Percentiles rank a stretch among this genome's conserved stretches.
phyloP scores from a whole-genome alignment of 1,140 invertebrate genomes.

The Drosophila pandora region DNA sequence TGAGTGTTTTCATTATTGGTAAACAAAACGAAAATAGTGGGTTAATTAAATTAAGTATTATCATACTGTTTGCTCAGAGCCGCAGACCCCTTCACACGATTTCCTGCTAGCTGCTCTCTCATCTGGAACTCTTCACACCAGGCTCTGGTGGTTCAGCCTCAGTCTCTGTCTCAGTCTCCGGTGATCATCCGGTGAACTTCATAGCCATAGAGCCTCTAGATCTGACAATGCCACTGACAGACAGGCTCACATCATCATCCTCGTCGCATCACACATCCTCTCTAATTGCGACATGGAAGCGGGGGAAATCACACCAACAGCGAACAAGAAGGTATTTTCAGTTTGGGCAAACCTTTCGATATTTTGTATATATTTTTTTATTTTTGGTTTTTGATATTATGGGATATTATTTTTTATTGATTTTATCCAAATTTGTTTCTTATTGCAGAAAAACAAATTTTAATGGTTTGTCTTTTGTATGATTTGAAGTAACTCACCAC shows the following conservation, averaged over 20 bases:
- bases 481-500: conserved; percentile 71
- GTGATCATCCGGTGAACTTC: conserved; percentile 21
- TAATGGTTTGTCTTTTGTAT: conserved; percentile 55
- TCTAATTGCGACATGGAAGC: conserved; percentile 16
- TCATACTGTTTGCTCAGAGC: conserved; percentile 81
- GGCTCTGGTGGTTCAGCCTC: conserved; percentile 1
- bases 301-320: conserved; percentile 79
- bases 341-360: conserved; percentile 64
- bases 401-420: conserved; percentile 2
- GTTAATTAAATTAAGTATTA: conserved; percentile 82
- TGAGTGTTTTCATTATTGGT: conserved; percentile 45
- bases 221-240: conserved; percentile 33
- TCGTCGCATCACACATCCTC: conserved; percentile 20
- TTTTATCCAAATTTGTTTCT: conserved; percentile 76
- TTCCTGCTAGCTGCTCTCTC: conserved; percentile 43
- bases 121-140: conserved; percentile 15
- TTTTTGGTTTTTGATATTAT: conserved; percentile 10
- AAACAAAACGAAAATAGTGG: conserved; percentile 74
- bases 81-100: conserved; percentile 69
- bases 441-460: conserved; percentile 78
- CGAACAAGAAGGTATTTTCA: conserved; percentile 73
- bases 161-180: conserved; percentile 29
- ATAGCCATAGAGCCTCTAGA: conserved; percentile 44
- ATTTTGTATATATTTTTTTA: conserved; percentile 29
- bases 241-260: conserved; percentile 36